Conservation (phyloP, 2,113 vertebrate species). For the Oxyruncus cristatus region DNA sequence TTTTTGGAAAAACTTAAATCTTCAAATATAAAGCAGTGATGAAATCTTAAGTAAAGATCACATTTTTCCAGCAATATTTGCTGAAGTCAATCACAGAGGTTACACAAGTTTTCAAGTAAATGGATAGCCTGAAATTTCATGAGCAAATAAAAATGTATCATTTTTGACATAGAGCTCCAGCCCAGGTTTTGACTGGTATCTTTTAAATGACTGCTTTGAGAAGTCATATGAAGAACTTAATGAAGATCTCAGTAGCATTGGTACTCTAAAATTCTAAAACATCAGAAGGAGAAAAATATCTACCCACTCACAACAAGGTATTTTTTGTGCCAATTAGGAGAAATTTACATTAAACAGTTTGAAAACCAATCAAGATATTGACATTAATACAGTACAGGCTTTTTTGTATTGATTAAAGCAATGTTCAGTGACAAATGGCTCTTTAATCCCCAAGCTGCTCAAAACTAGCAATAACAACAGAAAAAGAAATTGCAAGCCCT, state of each 20-base stretch:
- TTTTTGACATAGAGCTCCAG: not conserved
- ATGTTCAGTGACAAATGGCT: not conserved
- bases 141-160: not conserved
- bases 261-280: not conserved
- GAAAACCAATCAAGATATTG: not conserved
- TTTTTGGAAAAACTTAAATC: not conserved
- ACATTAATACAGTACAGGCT: not conserved
- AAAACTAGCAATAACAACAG: not conserved
- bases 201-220: not conserved
- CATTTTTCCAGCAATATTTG: not conserved
- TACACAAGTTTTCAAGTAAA: not conserved
- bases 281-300: not conserved
- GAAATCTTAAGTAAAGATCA: not conserved
- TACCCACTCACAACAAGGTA: not conserved
- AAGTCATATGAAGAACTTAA: not conserved
- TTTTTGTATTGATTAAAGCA: not conserved
- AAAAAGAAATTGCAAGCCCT: not conserved
- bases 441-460: not conserved
- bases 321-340: not conserved
- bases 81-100: not conserved
- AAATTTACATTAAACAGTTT: not conserved
- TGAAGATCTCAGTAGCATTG: not conserved
- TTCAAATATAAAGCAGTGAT: not conserved
- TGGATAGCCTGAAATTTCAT: not conserved
- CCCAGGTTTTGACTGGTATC: not conserved